These are phyloP conservation scores for Erithacus rubecula DNA, from an alignment of 2,797 vertebrate genomes.

Conservation along the genomic window DNA sequence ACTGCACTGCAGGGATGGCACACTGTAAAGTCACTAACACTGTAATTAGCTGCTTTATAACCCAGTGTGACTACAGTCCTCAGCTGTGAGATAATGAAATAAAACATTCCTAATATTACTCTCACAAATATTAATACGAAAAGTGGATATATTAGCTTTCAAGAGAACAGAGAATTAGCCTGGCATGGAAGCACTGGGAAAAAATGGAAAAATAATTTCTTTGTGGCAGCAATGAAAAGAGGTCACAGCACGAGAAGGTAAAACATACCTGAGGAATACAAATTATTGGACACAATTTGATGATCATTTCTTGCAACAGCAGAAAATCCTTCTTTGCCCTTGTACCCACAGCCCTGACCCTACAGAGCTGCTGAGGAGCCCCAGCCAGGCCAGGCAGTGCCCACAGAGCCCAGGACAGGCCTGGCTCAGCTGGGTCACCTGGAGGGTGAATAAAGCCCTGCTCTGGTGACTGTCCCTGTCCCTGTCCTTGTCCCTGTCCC, in stretches of 20 bases:
- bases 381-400: neutral
- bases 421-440: neutral
- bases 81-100: constrained; percentile 59
- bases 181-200: neutral
- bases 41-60: constrained; percentile 47
- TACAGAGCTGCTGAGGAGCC: neutral
- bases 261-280: neutral
- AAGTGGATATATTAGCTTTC: constrained; percentile 27
- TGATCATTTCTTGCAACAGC: neutral
- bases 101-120: constrained; percentile 45
- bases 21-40: neutral
- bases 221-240: neutral
- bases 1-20: constrained; percentile 13
- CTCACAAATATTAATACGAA: constrained; percentile 25
- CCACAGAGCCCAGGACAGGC: no score
- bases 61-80: constrained; percentile 27
- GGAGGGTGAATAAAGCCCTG: neutral
- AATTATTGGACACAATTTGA: neutral
- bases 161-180: constrained; percentile 22
- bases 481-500: neutral
- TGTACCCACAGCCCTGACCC: neutral
- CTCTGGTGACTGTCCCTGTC: neutral
- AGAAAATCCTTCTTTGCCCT: neutral
- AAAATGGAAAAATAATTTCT: neutral
- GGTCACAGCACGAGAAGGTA: neutral